Percentiles rank a stretch among this genome's conserved stretches.
phyloP scores from a whole-genome alignment of 2,113 vertebrate species.

The Planiliza haematocheilus region DNA sequence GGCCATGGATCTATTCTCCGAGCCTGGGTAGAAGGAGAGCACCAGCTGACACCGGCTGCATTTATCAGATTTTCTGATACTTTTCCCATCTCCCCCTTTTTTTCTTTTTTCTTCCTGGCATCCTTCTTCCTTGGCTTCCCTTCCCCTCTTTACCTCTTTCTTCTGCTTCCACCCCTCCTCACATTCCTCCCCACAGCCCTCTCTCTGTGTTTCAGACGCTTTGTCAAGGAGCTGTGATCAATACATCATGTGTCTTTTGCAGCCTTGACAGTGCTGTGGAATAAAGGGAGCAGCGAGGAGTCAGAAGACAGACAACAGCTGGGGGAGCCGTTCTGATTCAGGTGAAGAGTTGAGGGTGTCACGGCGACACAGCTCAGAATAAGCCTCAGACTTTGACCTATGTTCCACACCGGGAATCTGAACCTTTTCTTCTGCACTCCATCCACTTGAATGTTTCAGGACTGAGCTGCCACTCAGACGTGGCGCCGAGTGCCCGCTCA shows the following conservation, averaged over 20 bases:
- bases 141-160: background rate
- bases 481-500: conserved; percentile 31
- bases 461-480: conserved; percentile 51
- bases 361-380: conserved; percentile 27
- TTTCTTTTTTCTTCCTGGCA: conserved; percentile 7
- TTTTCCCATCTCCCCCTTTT: background rate
- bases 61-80: conserved; percentile 56
- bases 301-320: conserved; percentile 35
- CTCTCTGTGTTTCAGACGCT: conserved; percentile 22
- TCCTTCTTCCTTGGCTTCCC: background rate
- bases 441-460: conserved; percentile 34
- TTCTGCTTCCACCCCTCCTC: background rate
- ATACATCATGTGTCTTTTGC: conserved; percentile 53
- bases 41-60: conserved; percentile 36
- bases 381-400: conserved; percentile 15
- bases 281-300: conserved; percentile 50
- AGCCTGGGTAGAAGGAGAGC: conserved; percentile 19
- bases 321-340: conserved; percentile 51
- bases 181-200: background rate
- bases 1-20: conserved; percentile 49
- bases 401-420: conserved; percentile 23
- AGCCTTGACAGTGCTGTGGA: conserved; percentile 38
- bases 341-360: conserved; percentile 27
- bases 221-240: conserved; percentile 42
- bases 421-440: conserved; percentile 1